Evolutionary conservation across 2,113 vertebrate species (phyloP).

Genomic region (Gracilinanus agilis): DNA sequence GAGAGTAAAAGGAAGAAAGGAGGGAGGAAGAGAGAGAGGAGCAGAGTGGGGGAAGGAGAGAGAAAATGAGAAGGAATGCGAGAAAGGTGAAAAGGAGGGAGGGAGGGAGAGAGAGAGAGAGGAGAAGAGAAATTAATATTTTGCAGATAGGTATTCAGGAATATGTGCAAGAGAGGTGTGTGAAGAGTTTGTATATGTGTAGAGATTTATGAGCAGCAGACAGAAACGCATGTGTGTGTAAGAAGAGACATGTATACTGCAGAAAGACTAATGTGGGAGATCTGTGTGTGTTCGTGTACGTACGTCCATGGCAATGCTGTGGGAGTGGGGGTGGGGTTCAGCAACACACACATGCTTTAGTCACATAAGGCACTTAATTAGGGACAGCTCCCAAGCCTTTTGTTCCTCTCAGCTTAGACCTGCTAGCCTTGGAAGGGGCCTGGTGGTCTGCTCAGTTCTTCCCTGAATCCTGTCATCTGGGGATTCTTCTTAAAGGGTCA

Average conservation of each 20-base stretch:
- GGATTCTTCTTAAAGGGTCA: not conserved
- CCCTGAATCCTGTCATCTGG: not conserved
- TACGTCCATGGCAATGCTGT: not conserved
- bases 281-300: no score
- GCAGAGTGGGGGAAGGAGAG: no score
- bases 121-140: not conserved
- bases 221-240: not conserved
- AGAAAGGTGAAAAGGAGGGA: no score
- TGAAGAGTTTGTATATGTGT: not conserved
- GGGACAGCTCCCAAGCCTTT: not conserved
- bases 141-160: not conserved
- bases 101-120: no score
- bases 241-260: not conserved
- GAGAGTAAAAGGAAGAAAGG: no score
- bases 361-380: not conserved
- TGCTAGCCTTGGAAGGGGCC: not conserved
- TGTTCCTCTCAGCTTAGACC: not conserved
- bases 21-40: not conserved
- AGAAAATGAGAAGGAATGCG: not conserved
- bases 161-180: not conserved
- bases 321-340: not conserved
- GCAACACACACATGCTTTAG: not conserved
- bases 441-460: not conserved
- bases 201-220: not conserved
- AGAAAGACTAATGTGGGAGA: not conserved